Base-by-base conservation (phyloP, 1,140 invertebrate species). In the Drosophila prosaltans region DNA sequence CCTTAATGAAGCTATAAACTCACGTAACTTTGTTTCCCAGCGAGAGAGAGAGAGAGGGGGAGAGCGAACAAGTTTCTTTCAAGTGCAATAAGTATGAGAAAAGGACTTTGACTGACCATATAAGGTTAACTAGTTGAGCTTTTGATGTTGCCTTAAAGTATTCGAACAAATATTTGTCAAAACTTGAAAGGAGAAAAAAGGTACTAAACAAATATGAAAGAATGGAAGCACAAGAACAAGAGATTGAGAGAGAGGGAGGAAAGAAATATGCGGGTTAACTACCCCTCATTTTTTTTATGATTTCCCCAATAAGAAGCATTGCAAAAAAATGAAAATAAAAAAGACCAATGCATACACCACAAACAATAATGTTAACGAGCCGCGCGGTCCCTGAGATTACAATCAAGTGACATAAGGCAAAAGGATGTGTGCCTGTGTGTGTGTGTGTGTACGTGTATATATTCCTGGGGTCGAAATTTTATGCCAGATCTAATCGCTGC, bases 341-440 rank as follows among this genome's bases (percentile, higher is more conserved):
- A 81, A 86, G 80, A 73, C 66, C 83, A 80, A 86, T 88, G 72
- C 82, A 76, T 71, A 55, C 72, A 71, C 73, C 60, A 76, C 74
- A 72, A 82, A 64, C 78, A 84, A 80, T 80, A 83, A 78, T 80
- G 83, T 79, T 88, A 86, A 86, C 82, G 79, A 86, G 83, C 79
- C 71, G 82, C 83, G 76, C 83, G 72, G 78, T 78, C 54, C 55
- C 26, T 54, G 30, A 74, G 82, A 86, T 86, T 86, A 82, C 83
- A 88, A 86, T 86, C 82, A 86, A 59, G 83, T 88, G 82, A 88
- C 82, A 88, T 74, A 86, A 86, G 82, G 82, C 81, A 76, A 76
- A 61, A 51, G 72, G 39, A 71, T 72, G 69, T 64, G 67, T 76
- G 60, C 32, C 3, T 36, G 32, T 36, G 3, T 36, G 32, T 36